Evolutionary conservation across 2,888 invertebrate species (phyloP).

Genomic region (Ormyrus pomaceus): DNA sequence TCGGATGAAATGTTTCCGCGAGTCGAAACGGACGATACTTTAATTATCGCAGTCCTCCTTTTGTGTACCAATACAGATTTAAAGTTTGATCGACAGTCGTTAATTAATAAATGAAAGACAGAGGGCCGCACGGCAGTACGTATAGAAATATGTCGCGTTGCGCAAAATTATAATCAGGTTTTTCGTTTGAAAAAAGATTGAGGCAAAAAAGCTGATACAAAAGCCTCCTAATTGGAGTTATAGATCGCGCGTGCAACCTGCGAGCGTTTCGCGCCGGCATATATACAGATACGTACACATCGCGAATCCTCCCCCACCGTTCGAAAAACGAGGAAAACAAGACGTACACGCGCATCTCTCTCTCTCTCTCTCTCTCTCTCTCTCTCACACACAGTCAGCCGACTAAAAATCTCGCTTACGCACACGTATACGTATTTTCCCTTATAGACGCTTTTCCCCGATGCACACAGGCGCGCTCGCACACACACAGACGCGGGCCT

Average conservation of each 20-base stretch:
- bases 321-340: slow-evolving; percentile 3
- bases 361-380: slow-evolving; percentile 35
- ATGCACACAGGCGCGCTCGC: not conserved
- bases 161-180: too few species aligned
- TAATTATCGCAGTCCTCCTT: too few species aligned
- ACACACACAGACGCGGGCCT: not conserved
- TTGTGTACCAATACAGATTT: too few species aligned
- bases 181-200: too few species aligned
- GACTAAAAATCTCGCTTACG: slow-evolving; percentile 27
- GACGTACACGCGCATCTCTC: slow-evolving; percentile 39
- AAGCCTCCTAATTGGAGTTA: slow-evolving; percentile 26
- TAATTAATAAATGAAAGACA: not conserved
- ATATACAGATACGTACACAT: not conserved
- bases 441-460: slow-evolving; percentile 15
- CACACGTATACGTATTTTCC: slow-evolving; percentile 22
- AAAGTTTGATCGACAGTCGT: not conserved
- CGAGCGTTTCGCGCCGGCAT: not conserved
- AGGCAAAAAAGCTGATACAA: not conserved
- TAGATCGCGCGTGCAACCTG: slow-evolving; percentile 20
- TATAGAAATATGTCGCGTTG: not conserved
- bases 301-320: not conserved
- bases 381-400: slow-evolving; percentile 30
- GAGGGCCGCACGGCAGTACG: not conserved
- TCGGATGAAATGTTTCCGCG: too few species aligned
- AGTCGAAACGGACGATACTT: too few species aligned